Percentiles rank a stretch among this genome's conserved stretches.
phyloP scores from a whole-genome alignment of 2,797 vertebrate genomes.

The Anguilla pacifica region DNA sequence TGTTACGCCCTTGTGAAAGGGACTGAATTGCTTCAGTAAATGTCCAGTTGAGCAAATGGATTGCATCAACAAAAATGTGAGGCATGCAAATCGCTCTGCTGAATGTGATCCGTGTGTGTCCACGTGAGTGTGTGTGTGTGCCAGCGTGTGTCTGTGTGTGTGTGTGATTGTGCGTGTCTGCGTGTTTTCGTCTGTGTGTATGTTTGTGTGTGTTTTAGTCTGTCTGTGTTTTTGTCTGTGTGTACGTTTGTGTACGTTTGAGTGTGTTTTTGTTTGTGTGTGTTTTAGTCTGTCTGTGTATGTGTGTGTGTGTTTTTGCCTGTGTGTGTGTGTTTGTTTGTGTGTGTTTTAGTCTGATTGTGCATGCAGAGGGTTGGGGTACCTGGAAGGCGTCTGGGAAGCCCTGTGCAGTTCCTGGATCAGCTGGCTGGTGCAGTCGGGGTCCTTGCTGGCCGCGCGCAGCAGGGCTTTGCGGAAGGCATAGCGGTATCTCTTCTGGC shows the following conservation, averaged over 20 bases:
- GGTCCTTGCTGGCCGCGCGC: constrained; percentile 90
- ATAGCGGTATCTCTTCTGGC: constrained; percentile 92
- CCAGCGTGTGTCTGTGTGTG: no score
- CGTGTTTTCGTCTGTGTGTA: no score
- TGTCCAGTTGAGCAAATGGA: background rate
- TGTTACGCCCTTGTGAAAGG: background rate
- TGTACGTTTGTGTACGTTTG: no score
- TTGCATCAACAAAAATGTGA: background rate
- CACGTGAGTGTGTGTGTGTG: background rate
- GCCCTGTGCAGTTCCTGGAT: constrained; percentile 83
- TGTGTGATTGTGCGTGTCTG: no score
- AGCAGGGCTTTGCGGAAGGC: constrained; percentile 93
- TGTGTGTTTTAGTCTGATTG: no score
- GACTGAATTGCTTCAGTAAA: background rate
- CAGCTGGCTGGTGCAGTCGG: constrained; percentile 85
- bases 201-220: no score
- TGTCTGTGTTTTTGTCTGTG: no score
- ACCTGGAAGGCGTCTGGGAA: constrained; percentile 77
- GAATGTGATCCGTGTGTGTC: background rate
- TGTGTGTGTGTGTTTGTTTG: background rate
- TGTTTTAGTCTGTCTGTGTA: no score
- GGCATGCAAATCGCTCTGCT: background rate
- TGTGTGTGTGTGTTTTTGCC: no score
- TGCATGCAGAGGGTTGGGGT: constrained; percentile 19
- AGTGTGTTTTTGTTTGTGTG: no score